Percentiles rank a stretch among this genome's conserved stretches.
Conservation (phyloP, 2,797 vertebrate genomes). For the Enteromius afrohamiltoni region DNA sequence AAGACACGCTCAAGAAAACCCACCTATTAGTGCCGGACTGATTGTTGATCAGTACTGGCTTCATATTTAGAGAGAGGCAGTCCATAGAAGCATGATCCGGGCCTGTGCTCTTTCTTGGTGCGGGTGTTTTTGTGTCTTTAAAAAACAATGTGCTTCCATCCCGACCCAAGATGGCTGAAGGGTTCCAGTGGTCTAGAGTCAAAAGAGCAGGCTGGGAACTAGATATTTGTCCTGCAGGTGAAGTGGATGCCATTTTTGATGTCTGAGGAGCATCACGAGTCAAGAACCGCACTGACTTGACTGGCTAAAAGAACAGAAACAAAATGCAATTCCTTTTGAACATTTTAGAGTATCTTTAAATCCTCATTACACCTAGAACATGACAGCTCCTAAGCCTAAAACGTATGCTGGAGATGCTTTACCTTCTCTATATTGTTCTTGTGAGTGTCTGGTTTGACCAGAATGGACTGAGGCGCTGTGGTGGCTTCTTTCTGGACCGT, state of each 20-base stretch:
- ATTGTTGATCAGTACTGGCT: conserved; percentile 65
- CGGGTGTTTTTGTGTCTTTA: conserved; percentile 80
- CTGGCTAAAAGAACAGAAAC: conserved; percentile 73
- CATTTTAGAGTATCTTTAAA: neutral
- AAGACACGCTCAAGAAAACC: conserved; percentile 2
- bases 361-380: neutral
- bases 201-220: conserved; percentile 64
- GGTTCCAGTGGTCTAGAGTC: conserved; percentile 79
- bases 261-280: conserved; percentile 84
- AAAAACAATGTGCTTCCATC: conserved; percentile 83
- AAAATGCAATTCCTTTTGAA: conserved; percentile 1
- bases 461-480: conserved; percentile 87
- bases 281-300: conserved; percentile 92
- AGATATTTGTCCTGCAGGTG: conserved; percentile 71
- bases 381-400: neutral
- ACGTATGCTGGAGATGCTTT: conserved; percentile 50
- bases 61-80: conserved; percentile 66
- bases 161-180: conserved; percentile 75
- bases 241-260: conserved; percentile 77
- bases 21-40: conserved; percentile 85
- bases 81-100: conserved; percentile 71
- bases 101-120: conserved; percentile 73
- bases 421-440: conserved; percentile 89
- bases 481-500: conserved; percentile 71
- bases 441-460: conserved; percentile 89